phyloP scores from a whole-genome alignment of 2,113 vertebrate species.

The Thamnaconus septentrionalis region DNA sequence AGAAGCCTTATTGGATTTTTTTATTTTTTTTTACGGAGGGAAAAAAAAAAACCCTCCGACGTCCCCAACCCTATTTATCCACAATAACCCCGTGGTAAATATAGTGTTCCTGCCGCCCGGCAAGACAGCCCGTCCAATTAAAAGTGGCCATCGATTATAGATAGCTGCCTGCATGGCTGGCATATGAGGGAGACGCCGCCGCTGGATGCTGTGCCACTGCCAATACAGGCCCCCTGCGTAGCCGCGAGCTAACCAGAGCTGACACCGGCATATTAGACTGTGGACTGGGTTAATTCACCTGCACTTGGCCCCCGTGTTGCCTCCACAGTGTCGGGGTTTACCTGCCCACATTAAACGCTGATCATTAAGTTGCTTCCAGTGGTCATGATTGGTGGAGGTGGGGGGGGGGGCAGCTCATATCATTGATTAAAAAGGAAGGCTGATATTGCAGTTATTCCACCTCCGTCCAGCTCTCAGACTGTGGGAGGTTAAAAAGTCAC shows the following conservation, averaged over 20 bases:
- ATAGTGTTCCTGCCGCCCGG: constrained; percentile 48
- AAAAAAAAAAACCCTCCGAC: not conserved
- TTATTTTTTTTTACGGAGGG: constrained; percentile 31
- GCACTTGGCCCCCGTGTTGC: constrained; percentile 93
- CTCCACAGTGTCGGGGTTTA: constrained; percentile 86
- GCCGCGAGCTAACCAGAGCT: constrained; percentile 88
- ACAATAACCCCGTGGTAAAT: constrained; percentile 43
- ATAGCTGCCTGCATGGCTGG: constrained; percentile 67
- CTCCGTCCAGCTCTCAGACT: constrained; percentile 1
- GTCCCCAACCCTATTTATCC: constrained; percentile 32
- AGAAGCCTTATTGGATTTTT: constrained; percentile 3
- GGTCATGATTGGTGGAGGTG: constrained; percentile 53
- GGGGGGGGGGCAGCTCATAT: constrained; percentile 46
- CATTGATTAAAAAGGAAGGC: constrained; percentile 68
- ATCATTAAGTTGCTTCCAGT: constrained; percentile 74
- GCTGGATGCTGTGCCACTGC: constrained; percentile 79
- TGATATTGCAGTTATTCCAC: constrained; percentile 59
- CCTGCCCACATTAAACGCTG: constrained; percentile 90
- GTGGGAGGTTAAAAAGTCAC: constrained; percentile 75
- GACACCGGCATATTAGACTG: constrained; percentile 93
- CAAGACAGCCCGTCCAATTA: constrained; percentile 71
- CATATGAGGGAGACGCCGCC: constrained; percentile 73
- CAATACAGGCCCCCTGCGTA: constrained; percentile 81
- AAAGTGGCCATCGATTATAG: constrained; percentile 77
- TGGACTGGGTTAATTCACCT: constrained; percentile 96